phyloP scores from a whole-genome alignment of 1,140 invertebrate species.

The Achatina immaculata region DNA sequence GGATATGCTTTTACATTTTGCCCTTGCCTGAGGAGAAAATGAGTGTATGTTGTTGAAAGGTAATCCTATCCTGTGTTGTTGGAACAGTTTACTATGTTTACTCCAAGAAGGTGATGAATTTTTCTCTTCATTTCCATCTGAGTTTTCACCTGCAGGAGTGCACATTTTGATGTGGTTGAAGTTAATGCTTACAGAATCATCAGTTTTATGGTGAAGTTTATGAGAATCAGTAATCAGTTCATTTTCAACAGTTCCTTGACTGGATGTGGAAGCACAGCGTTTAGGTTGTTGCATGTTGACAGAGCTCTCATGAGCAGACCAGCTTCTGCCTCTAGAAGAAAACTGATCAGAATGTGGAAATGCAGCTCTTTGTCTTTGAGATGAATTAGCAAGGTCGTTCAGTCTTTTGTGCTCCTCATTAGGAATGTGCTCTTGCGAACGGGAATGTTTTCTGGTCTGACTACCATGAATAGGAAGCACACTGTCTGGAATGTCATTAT shows the following conservation, averaged over 20 bases:
- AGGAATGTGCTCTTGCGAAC: not conserved
- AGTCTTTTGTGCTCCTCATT: not conserved
- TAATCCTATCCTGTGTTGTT: not conserved
- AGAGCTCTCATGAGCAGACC: constrained; percentile 16
- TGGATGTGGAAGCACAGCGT: not conserved
- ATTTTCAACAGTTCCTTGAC: not conserved
- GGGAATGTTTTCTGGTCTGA: not conserved
- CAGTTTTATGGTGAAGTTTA: not conserved
- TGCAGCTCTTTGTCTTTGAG: not conserved
- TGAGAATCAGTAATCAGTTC: not conserved
- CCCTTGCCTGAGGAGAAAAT: not conserved
- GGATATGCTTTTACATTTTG: not conserved
- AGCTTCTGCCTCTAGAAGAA: not conserved
- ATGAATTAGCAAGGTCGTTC: not conserved
- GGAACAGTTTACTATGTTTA: not conserved
- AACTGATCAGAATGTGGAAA: not conserved
- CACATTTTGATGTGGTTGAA: not conserved
- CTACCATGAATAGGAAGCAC: not conserved
- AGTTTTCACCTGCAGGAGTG: too few relatives aligned
- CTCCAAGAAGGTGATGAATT: too few relatives aligned
- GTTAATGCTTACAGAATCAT: not conserved
- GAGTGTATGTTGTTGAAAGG: not conserved
- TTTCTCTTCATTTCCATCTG: too few relatives aligned
- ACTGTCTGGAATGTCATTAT: not conserved
- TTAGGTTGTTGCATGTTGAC: not conserved